Conservation (phyloP, 2,797 vertebrate species). For the Premnoplex brunnescens region DNA sequence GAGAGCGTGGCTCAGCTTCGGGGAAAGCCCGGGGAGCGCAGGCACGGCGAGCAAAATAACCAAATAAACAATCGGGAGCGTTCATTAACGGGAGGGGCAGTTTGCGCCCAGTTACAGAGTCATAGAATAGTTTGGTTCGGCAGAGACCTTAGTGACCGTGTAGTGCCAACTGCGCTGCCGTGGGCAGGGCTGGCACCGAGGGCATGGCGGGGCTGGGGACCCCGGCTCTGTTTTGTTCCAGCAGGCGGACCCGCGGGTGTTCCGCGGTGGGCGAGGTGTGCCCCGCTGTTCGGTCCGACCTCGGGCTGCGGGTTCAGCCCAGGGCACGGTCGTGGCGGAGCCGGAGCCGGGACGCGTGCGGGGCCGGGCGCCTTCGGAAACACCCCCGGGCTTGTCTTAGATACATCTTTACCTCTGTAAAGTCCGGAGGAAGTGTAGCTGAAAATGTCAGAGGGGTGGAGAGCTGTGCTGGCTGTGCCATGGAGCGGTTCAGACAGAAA, state of each 20-base stretch:
- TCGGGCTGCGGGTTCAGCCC: too few species aligned
- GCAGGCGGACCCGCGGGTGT: background rate
- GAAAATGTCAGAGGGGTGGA: background rate
- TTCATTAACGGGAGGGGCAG: rapidly evolving
- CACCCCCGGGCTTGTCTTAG: background rate
- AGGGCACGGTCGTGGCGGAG: rapidly evolving
- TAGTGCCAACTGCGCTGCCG: background rate
- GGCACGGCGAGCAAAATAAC: rapidly evolving
- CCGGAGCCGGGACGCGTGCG: rapidly evolving
- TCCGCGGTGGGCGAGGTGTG: background rate
- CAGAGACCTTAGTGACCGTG: background rate
- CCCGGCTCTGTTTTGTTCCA: background rate
- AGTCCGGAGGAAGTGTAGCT: background rate
- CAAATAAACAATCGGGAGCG: background rate
- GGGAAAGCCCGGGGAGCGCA: background rate
- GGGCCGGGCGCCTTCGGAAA: background rate
- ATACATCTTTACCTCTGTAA: rapidly evolving
- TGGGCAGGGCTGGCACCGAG: background rate
- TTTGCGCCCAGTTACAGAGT: background rate
- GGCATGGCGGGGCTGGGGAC: background rate
- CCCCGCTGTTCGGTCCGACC: background rate
- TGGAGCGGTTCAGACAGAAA: background rate
- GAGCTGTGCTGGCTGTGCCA: background rate
- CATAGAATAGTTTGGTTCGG: background rate
- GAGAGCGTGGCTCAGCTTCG: background rate